Conservation (phyloP, 2,113 vertebrate genomes). For the Aegotheles bennettii region DNA sequence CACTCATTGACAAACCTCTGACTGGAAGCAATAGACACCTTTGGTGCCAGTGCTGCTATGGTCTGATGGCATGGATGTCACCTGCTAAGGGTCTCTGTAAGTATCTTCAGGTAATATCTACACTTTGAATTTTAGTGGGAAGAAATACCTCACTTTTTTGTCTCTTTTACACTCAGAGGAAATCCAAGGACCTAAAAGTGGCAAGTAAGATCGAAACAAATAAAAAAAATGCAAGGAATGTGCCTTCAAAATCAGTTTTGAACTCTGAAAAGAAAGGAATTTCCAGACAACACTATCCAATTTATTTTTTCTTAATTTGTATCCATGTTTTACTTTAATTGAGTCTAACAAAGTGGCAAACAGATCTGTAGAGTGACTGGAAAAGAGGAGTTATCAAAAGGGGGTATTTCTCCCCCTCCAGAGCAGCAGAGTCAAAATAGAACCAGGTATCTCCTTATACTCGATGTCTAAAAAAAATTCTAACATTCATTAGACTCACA, state of each 20-base stretch:
- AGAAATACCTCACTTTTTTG: background rate
- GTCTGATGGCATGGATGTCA: rapidly evolving
- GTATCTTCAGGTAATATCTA: background rate
- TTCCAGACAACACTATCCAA: background rate
- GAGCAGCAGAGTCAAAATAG: background rate
- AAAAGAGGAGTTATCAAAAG: rapidly evolving
- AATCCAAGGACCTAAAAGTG: background rate
- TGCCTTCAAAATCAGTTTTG: background rate
- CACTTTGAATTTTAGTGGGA: background rate
- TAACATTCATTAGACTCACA: background rate
- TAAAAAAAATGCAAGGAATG: background rate
- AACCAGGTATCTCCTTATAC: background rate
- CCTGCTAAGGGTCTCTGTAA: rapidly evolving
- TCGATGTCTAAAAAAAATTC: background rate
- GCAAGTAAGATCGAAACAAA: background rate
- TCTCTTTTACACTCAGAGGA: background rate
- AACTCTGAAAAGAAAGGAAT: background rate
- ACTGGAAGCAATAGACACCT: background rate
- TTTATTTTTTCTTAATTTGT: background rate
- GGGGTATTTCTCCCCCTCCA: background rate
- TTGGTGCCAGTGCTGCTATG: too few species aligned
- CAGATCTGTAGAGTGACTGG: background rate
- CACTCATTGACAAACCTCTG: rapidly evolving
- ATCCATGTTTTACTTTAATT: background rate
- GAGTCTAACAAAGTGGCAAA: background rate